A percentile compares a stretch with the other conserved stretches of the same genome.
Conservation (phyloP, 2,888 invertebrate genomes). For the Ypsolopha sequella region DNA sequence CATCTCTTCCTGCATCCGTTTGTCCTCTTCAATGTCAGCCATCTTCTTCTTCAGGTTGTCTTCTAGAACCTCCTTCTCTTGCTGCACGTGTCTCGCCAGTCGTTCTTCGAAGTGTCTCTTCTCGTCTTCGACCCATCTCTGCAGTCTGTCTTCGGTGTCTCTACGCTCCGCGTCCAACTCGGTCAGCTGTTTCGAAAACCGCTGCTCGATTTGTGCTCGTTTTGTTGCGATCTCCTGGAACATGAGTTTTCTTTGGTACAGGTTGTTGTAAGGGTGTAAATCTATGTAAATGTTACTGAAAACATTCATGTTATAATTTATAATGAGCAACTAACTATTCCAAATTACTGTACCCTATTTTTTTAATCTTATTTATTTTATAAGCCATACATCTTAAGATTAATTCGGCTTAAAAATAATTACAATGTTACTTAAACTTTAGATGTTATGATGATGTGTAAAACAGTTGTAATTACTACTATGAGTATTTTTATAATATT, state of each 20-base stretch:
- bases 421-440: too few relatives aligned
- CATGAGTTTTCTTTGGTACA: background rate
- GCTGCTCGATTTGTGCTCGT: conserved; percentile 19
- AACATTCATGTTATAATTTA: too few relatives aligned
- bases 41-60: conserved; percentile 17
- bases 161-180: conserved; percentile 29
- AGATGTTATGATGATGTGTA: too few relatives aligned
- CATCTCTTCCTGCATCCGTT: conserved; percentile 21
- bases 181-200: conserved; percentile 22
- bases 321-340: too few relatives aligned
- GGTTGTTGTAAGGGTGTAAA: too few relatives aligned
- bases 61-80: conserved; percentile 24
- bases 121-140: conserved; percentile 31
- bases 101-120: conserved; percentile 35
- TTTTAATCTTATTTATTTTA: too few relatives aligned
- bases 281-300: too few relatives aligned
- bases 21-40: conserved; percentile 26
- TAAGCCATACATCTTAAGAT: too few relatives aligned
- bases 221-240: conserved; percentile 32
- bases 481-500: too few relatives aligned
- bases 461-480: too few relatives aligned
- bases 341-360: too few relatives aligned
- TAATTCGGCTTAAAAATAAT: too few relatives aligned
- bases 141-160: conserved; percentile 23
- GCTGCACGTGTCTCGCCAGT: conserved; percentile 29